These are phyloP conservation scores for Mya arenaria DNA, from an alignment of 1,140 invertebrate species.

Conservation along the genomic window DNA sequence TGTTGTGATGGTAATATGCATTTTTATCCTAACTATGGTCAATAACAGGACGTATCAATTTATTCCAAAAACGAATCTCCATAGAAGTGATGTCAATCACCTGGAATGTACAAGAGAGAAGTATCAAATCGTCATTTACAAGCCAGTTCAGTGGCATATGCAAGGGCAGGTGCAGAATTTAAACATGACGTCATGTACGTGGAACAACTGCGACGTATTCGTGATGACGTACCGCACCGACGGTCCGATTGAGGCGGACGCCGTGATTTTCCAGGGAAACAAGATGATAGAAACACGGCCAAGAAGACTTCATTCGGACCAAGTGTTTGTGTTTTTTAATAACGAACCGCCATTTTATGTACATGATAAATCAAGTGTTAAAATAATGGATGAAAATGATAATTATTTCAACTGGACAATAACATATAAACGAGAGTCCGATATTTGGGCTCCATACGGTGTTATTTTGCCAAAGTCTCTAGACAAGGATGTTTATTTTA, in stretches of 20 bases:
- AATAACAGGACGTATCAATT: too few species aligned
- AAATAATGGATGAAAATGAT: too few species aligned
- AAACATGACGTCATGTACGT: conserved; percentile 1
- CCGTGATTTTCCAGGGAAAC: conserved; percentile 27
- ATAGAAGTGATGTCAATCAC: too few species aligned
- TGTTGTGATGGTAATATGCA: too few species aligned
- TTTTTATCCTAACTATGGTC: too few species aligned
- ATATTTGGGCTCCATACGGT: not conserved
- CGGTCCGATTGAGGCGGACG: conserved; percentile 4
- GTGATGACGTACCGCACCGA: not conserved
- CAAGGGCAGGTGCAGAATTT: not conserved
- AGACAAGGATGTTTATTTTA: not conserved
- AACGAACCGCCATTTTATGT: conserved; percentile 32
- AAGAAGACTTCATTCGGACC: not conserved
- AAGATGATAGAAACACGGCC: not conserved
- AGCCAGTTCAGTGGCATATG: too few species aligned
- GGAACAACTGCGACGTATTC: not conserved
- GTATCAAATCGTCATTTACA: too few species aligned
- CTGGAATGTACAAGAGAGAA: too few species aligned
- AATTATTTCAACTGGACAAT: not conserved
- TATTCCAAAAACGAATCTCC: too few species aligned
- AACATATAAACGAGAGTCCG: not conserved
- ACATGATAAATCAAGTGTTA: too few species aligned
- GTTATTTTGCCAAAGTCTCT: not conserved
- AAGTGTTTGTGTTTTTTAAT: conserved; percentile 31